Base-by-base conservation (phyloP, 2,113 vertebrate genomes). In the Xiphophorus hellerii region DNA sequence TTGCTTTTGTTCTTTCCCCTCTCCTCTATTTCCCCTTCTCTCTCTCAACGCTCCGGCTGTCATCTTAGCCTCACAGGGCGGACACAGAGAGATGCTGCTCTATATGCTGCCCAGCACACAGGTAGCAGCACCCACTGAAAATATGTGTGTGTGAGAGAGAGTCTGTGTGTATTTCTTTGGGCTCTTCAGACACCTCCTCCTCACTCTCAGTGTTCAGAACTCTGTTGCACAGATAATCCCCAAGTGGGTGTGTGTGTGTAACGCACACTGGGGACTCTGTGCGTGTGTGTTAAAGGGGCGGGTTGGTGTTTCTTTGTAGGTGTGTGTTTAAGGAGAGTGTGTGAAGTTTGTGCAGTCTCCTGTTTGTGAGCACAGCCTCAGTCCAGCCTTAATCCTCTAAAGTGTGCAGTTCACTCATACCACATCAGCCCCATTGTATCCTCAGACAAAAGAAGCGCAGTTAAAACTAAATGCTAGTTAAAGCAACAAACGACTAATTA, bases 381-480 rank as follows among this genome's bases (percentile, higher is more conserved):
- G 88, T 91, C 90, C 87, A 78, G 80, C 85, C 81, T 87, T 92
- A 90, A 93, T 92, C 91, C 90, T 87, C 87, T 89, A 86, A 92
- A 77, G 89, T 87, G 90, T 89, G 90, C 89, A 86, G 91, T 90
- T 90, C 88, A 83, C 86, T 89, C 88, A 78, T 76, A 87, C 86
- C 88, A 87, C 90, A 90, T 92, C 87, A 90, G 88, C 79, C 76
- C 61, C 87, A 91, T 93, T 93, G 91, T 91, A 86, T 88, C 87
- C 73, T 9, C 82, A 88, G 81, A 92, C 89, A 92, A 92, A 91
- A 82, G 81, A 71, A 61, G 80, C 72, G 68, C 76, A 82, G 86
- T 92, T 90, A 80, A 91, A 91, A 88, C 86, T 89, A 87, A 93
- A 90, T 77, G 85, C 81, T 77, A 87, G 87, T 90, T 88, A 91